phyloP scores from a whole-genome alignment of 2,113 vertebrate species.

The Daubentonia madagascariensis region DNA sequence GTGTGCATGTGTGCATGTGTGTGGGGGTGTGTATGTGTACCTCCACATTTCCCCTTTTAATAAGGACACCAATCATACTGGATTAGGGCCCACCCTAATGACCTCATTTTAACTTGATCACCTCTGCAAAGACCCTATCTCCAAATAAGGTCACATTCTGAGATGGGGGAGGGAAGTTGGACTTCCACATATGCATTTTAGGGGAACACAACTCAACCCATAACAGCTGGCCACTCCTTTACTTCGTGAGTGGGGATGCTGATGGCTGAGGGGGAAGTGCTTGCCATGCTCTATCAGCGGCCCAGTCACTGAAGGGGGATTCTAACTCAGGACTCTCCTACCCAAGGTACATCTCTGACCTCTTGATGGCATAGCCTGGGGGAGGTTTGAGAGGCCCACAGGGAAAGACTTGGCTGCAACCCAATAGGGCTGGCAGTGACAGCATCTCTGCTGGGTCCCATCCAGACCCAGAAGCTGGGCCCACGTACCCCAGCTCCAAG shows the following conservation, averaged over 20 bases:
- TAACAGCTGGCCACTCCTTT: not conserved
- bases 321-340: not conserved
- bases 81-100: not conserved
- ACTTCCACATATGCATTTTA: not conserved
- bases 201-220: not conserved
- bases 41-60: not conserved
- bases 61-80: not conserved
- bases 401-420: not conserved
- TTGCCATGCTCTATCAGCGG: not conserved
- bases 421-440: not conserved
- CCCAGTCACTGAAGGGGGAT: not conserved
- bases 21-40: not conserved
- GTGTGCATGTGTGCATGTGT: not conserved
- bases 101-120: not conserved
- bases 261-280: not conserved
- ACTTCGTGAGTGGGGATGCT: not conserved
- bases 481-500: not conserved
- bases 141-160: not conserved
- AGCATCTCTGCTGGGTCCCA: not conserved
- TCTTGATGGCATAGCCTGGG: not conserved
- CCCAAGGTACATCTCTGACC: not conserved
- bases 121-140: not conserved
- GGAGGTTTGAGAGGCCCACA: not conserved
- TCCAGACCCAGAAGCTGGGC: constrained; percentile 4
- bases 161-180: not conserved